Evolutionary conservation across 2,113 vertebrate species (phyloP), one percentile per base, ranked within the genome.

Genomic region (Periophthalmodon schlosseri): DNA sequence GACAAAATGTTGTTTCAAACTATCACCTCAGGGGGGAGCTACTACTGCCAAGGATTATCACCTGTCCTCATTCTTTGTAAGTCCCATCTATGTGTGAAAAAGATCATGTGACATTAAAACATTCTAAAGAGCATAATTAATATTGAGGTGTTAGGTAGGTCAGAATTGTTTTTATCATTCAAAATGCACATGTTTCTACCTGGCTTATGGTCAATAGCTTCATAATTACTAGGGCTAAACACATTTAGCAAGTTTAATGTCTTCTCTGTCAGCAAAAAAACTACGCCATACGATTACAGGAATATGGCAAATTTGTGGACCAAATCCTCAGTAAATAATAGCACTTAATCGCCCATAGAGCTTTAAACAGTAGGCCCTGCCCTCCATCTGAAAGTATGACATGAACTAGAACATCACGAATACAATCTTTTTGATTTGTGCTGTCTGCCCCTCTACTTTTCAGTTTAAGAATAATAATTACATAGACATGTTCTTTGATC

Each of bases 1-100:
- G 57, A 61, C 33, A 13, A 68, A 34, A 5, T 88, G 88, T 72
- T 89, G 83, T 91, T 91, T 86, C 85, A 63, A 52, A 33, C 69
- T 71, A 60, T 74, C 9, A 72, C 91, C 92, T 93, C 89, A 86
- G 86, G 92, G 84, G 89, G 91, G 92, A 88, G 92, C 90, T 91
- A 89, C 84, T 85, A 90, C 88, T 77, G 86, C 86, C 87, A 75
- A 79, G 2, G 84, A 86, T 71, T 67, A 72, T 84, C 86, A 82
- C 81, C 85, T 86, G 78, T 76, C 56, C 34, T 65, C 34, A 44
- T 10, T 18, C 16, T 52, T 5, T 56, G 52, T 56, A 56, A 56
- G n/a, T 56, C 52, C 52, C 18, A 52, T 18, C 9, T 2, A 44
- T 44, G 39, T 44, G 9, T 56, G 20, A n/a, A 56, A 52, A 52